Evolutionary conservation across 2,113 vertebrate species (phyloP), one percentile per base, ranked within the genome.

Genomic region (Dissostichus mawsoni): DNA sequence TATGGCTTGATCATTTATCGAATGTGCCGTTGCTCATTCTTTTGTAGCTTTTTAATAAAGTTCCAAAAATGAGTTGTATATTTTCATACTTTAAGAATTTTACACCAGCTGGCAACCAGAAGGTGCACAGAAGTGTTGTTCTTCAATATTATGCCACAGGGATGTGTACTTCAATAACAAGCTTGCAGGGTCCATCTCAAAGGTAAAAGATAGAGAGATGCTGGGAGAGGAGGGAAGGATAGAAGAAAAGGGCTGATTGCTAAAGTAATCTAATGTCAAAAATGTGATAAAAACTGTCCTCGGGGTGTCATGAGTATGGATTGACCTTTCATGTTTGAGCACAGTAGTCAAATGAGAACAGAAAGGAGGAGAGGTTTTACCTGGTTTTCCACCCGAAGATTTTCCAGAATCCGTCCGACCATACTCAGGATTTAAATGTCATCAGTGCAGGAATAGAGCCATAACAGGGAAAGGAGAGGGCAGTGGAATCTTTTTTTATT

Each of bases 251-350:
- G 17, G 63, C 41, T 62, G 36, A 74, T 75, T n/a, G 48, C 76
- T 7, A 20, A 65, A 66, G 56, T 51, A 69, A 66, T 76, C 18
- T 57, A 67, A 61, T 83, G 69, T 68, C 13, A 76, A 66, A 69
- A 56, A 74, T 57, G 4, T 67, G 20, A 73, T 77, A 56, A 50
- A 65, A 51, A 53, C 33, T 36, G 17, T 80, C 81, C 66, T 74
- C 57, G 58, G 75, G 68, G 76, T 74, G 53, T 57, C 66, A 62
- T 82, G 65, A 70, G 69, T 73, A 50, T 55, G 53, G 75, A 51
- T 7, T 88, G 84, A 89, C 75, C 82, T 91, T 89, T 90, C 2
- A 0, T 63, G 73, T 89, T 79, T 20, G 67, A 77, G 52, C 69
- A 45, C 76, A 63, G 74, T 82, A 74, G 57, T 74, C 64, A 81